phyloP scores from a whole-genome alignment of 2,888 invertebrate species.

The Eupithecia pulchellata region DNA sequence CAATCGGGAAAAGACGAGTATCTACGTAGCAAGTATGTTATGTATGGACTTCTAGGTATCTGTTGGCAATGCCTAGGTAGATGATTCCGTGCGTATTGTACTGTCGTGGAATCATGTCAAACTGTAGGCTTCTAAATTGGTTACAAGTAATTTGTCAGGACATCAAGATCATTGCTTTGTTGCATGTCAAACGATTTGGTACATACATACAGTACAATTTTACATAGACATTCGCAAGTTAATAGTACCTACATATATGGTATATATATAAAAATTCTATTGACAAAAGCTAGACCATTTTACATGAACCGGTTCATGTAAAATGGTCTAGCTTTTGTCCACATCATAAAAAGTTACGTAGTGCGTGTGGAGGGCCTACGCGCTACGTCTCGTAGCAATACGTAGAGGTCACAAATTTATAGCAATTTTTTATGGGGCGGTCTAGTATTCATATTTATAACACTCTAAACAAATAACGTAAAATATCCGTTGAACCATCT shows the following conservation, averaged over 20 bases:
- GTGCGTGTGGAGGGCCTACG: background rate
- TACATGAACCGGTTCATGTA: too few species aligned
- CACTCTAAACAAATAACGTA: background rate
- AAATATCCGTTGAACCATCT: background rate
- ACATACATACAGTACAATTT: too few species aligned
- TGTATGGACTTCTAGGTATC: background rate
- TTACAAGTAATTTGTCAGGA: background rate
- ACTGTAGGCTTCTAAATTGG: background rate
- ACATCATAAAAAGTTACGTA: background rate
- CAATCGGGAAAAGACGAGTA: background rate
- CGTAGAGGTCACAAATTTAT: background rate
- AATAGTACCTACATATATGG: too few species aligned
- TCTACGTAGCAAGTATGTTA: background rate
- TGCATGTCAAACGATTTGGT: background rate
- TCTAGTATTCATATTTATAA: too few species aligned
- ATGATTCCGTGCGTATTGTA: background rate
- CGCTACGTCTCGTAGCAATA: background rate
- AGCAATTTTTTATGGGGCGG: too few species aligned
- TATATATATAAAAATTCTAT: too few species aligned
- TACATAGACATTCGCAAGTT: background rate
- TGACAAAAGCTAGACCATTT: too few species aligned
- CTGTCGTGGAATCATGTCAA: background rate
- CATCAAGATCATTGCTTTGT: background rate
- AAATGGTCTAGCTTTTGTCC: background rate
- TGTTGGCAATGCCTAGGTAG: background rate